These are phyloP conservation scores for Sebastes taczanowskii DNA, from an alignment of 2,797 vertebrate genomes.

Conservation along the genomic window DNA sequence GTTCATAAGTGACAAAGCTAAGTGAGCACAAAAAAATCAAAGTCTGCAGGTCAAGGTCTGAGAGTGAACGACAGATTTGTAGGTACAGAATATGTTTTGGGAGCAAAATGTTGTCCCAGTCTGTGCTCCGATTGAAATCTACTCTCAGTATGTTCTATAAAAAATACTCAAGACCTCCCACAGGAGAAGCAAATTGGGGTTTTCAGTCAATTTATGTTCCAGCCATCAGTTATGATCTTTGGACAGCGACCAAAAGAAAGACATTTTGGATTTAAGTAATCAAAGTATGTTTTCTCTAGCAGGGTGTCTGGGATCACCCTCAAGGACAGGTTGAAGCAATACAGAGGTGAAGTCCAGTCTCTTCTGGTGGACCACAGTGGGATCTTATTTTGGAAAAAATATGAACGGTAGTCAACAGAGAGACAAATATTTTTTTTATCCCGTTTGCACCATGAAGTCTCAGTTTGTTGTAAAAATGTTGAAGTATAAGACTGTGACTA, in stretches of 20 bases:
- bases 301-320: not conserved
- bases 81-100: not conserved
- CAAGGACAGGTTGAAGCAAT: not conserved
- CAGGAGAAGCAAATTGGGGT: not conserved
- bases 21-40: not conserved
- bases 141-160: not conserved
- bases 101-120: not conserved
- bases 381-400: too few relatives aligned
- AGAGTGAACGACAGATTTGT: not conserved
- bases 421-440: too few relatives aligned
- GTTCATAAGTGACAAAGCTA: not conserved
- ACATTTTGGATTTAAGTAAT: too few relatives aligned
- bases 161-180: not conserved
- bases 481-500: too few relatives aligned
- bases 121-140: not conserved
- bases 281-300: not conserved
- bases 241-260: too few relatives aligned
- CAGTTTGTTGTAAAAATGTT: too few relatives aligned
- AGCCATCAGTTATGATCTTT: not conserved
- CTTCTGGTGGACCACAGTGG: accelerated
- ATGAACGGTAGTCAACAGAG: too few relatives aligned
- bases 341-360: too few relatives aligned
- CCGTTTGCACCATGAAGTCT: too few relatives aligned
- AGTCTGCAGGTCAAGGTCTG: not conserved
- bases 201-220: not conserved